Evolutionary conservation across 2,113 vertebrate genomes (phyloP).

Genomic region (Siniperca chuatsi): DNA sequence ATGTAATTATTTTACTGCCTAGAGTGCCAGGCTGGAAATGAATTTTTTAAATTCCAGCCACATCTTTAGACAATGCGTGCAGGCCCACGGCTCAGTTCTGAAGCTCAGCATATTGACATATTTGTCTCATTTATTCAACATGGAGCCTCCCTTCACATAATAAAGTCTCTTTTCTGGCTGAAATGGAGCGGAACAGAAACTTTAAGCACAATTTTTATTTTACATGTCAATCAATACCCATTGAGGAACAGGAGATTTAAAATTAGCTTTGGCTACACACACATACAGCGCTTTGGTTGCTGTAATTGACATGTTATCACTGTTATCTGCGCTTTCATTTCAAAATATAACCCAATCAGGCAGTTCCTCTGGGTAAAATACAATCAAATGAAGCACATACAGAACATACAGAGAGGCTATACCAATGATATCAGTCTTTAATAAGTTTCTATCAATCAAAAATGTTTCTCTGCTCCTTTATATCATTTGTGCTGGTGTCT

Average conservation of each 20-base stretch:
- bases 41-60: conserved; percentile 61
- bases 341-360: conserved; percentile 48
- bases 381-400: conserved; percentile 32
- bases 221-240: conserved; percentile 50
- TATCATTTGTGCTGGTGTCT: conserved; percentile 38
- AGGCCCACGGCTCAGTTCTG: conserved; percentile 41
- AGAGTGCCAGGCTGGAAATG: conserved; percentile 47
- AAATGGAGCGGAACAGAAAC: conserved; percentile 35
- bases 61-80: conserved; percentile 54
- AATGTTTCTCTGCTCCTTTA: background rate
- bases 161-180: background rate
- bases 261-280: conserved; percentile 23
- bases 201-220: conserved; percentile 47
- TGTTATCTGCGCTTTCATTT: conserved; percentile 46
- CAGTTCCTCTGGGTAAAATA: conserved; percentile 36
- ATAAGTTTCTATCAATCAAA: conserved; percentile 49
- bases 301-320: conserved; percentile 42
- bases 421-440: conserved; percentile 24
- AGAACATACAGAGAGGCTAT: background rate
- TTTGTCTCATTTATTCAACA: conserved; percentile 54
- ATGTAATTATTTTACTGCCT: conserved; percentile 73
- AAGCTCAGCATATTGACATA: conserved; percentile 44
- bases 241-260: conserved; percentile 22
- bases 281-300: background rate
- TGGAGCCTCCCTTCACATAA: conserved; percentile 1